Percentiles rank a stretch among this genome's conserved stretches.
Evolutionary conservation across 2,113 vertebrate genomes (phyloP).

Genomic region (Cochlearius cochlearius): DNA sequence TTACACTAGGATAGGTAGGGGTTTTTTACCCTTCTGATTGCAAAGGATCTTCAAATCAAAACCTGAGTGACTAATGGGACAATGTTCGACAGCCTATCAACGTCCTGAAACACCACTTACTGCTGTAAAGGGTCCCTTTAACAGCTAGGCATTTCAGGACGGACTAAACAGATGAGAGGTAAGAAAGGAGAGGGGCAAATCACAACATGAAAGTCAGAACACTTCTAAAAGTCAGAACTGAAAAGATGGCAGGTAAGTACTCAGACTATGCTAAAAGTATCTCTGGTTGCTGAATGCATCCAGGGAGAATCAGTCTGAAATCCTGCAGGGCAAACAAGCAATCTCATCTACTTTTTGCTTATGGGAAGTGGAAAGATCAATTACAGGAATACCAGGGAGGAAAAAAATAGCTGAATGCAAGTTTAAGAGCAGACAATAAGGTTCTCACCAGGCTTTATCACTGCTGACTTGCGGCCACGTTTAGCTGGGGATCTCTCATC

Average conservation of each 20-base stretch:
- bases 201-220: not conserved
- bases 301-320: not conserved
- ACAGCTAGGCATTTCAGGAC: not conserved
- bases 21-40: not conserved
- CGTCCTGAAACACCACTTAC: not conserved
- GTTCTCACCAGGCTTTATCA: constrained; percentile 78
- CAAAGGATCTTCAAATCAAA: not conserved
- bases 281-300: not conserved
- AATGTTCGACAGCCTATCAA: not conserved
- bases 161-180: not conserved
- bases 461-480: constrained; percentile 83
- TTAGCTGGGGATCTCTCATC: constrained; percentile 84
- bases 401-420: not conserved
- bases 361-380: not conserved
- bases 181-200: not conserved
- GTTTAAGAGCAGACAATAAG: not conserved
- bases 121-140: not conserved
- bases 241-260: not conserved
- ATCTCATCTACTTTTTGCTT: not conserved
- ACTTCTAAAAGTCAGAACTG: not conserved
- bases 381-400: not conserved
- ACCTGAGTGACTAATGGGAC: not conserved
- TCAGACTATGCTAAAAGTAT: not conserved
- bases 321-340: not conserved
- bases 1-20: not conserved